A percentile compares a stretch with the other conserved stretches of the same genome.
phyloP scores from a whole-genome alignment of 1,140 invertebrate species.

The Drosophila leontia region DNA sequence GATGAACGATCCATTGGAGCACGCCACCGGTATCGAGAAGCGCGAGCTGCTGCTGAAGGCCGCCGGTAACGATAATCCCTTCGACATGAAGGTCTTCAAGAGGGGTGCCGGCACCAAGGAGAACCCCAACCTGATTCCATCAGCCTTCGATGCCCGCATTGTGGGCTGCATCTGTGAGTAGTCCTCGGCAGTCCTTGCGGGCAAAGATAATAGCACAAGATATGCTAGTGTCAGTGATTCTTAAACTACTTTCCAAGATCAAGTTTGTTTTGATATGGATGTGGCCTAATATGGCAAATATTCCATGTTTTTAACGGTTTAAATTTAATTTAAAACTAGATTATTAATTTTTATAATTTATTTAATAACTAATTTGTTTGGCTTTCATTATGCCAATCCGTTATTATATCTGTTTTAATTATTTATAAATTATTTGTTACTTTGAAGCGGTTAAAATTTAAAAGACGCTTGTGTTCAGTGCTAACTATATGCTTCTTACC shows the following conservation, averaged over 20 bases:
- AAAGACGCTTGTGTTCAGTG: not conserved
- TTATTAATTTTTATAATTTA: too few relatives aligned
- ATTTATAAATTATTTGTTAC: not conserved
- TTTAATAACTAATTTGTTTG: not conserved
- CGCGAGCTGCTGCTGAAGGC: conserved; percentile 93
- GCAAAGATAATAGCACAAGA: not conserved
- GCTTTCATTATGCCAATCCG: not conserved
- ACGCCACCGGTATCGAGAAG: conserved; percentile 96
- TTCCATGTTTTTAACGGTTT: not conserved
- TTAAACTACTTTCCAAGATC: too few relatives aligned
- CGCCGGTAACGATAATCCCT: conserved; percentile 96
- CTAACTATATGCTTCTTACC: not conserved
- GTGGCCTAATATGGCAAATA: not conserved
- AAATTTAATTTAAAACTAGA: too few relatives aligned
- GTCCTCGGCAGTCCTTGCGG: not conserved
- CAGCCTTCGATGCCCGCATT: conserved; percentile 94
- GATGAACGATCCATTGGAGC: conserved; percentile 94
- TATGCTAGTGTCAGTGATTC: not conserved
- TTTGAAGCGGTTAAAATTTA: not conserved
- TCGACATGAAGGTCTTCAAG: conserved; percentile 92
- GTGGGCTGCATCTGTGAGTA: conserved; percentile 96
- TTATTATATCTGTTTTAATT: not conserved
- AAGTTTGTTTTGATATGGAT: not conserved
- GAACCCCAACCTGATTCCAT: conserved; percentile 95
- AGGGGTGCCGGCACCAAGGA: conserved; percentile 93